phyloP scores from a whole-genome alignment of 2,113 vertebrate genomes.

The Morone saxatilis region DNA sequence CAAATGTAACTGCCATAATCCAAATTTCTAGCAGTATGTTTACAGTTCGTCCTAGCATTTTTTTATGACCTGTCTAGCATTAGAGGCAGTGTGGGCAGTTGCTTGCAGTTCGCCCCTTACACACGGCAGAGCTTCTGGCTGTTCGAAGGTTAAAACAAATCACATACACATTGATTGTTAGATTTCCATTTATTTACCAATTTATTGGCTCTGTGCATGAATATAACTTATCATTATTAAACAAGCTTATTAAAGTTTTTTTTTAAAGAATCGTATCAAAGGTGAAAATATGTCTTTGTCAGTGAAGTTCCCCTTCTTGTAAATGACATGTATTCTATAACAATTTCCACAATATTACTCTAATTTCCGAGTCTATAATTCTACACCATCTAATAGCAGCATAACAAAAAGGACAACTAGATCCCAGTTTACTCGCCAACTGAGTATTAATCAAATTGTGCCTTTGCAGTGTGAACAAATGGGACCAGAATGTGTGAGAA shows the following conservation, averaged over 20 bases:
- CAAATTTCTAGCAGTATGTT: not conserved
- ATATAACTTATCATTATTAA: not conserved
- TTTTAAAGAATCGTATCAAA: not conserved
- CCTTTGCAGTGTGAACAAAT: slow-evolving; percentile 22
- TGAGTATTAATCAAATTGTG: slow-evolving; percentile 22
- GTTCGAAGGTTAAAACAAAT: not conserved
- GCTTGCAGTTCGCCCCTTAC: not conserved
- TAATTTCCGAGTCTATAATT: not conserved
- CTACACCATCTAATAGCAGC: not conserved
- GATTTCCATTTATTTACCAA: not conserved
- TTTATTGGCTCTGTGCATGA: not conserved
- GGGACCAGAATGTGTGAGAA: slow-evolving; percentile 18
- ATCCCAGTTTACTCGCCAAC: not conserved
- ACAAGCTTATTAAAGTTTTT: not conserved
- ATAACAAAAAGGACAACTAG: not conserved
- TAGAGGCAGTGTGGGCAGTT: not conserved
- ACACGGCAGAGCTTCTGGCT: not conserved
- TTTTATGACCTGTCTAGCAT: not conserved
- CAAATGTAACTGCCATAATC: not conserved
- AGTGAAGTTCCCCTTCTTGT: not conserved
- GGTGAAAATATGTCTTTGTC: not conserved
- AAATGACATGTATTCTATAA: slow-evolving; percentile 7
- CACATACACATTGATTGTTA: slow-evolving; percentile 9
- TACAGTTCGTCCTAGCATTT: not conserved
- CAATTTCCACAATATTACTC: not conserved